Evolutionary conservation across 2,888 invertebrate species (phyloP).

Genomic region (Drosophila pseudotakahashii): DNA sequence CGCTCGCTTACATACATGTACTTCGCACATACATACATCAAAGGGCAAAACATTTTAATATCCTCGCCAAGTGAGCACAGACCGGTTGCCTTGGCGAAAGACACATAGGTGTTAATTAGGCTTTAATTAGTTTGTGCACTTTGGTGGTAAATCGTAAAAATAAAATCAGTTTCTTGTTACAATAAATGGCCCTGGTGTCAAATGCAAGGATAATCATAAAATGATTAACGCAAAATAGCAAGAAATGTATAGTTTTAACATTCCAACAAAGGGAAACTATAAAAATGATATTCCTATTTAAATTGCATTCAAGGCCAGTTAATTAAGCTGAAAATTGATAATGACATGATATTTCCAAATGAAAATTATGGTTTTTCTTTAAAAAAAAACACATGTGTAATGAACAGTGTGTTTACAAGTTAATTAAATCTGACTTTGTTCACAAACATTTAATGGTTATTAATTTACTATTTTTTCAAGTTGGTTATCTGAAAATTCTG

Average conservation of each 20-base stretch:
- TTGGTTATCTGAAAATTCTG: neutral
- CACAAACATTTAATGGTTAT: neutral
- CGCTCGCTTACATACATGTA: neutral
- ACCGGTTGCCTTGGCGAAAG: constrained; percentile 17
- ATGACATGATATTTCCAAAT: neutral
- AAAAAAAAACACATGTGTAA: no score
- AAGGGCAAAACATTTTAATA: constrained; percentile 25
- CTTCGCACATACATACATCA: constrained; percentile 24
- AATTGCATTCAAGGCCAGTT: neutral
- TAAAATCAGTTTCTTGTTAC: constrained; percentile 29
- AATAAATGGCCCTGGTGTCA: neutral
- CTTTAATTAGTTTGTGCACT: constrained; percentile 63
- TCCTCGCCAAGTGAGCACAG: constrained; percentile 5
- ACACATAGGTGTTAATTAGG: constrained; percentile 44
- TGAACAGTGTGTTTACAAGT: no score
- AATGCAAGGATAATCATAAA: neutral
- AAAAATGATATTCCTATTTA: neutral
- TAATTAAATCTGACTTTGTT: neutral
- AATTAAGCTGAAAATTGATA: neutral
- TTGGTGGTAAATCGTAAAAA: constrained; percentile 36
- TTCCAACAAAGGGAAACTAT: neutral
- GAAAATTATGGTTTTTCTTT: neutral
- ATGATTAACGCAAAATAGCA: neutral
- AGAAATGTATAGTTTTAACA: neutral
- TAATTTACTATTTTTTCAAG: no score